Conservation (phyloP, 2,797 vertebrate genomes). For the Peromyscus nudipes region DNA sequence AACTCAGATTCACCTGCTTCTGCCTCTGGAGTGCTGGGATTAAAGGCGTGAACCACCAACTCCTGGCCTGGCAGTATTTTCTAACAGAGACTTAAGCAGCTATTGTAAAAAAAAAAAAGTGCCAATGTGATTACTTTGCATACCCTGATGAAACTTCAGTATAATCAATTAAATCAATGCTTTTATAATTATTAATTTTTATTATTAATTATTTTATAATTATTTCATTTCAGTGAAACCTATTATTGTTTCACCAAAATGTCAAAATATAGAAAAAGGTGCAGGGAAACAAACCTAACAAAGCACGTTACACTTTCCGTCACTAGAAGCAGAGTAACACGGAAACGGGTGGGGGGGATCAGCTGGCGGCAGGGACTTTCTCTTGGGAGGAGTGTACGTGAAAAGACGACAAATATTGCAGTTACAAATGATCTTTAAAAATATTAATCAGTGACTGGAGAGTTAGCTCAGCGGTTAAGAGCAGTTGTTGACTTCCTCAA, state of each 20-base stretch:
- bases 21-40: not conserved
- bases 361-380: not conserved
- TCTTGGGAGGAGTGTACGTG: not conserved
- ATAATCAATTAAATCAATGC: not conserved
- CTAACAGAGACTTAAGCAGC: not conserved
- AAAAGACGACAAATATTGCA: slow-evolving; percentile 8
- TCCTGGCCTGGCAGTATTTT: not conserved
- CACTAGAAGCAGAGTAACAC: not conserved
- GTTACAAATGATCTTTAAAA: not conserved
- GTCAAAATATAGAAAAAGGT: not conserved
- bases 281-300: not conserved
- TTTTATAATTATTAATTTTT: not conserved
- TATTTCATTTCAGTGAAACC: no score
- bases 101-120: not conserved
- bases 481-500: not conserved
- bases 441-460: not conserved
- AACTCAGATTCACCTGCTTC: not conserved
- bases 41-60: not conserved
- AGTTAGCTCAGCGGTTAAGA: not conserved
- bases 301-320: not conserved
- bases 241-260: not conserved
- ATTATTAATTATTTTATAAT: no score
- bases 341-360: not conserved
- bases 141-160: not conserved
- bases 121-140: not conserved